Percentiles rank a stretch among this genome's conserved stretches.
phyloP scores from a whole-genome alignment of 2,113 vertebrate genomes.

The Thymallus thymallus region DNA sequence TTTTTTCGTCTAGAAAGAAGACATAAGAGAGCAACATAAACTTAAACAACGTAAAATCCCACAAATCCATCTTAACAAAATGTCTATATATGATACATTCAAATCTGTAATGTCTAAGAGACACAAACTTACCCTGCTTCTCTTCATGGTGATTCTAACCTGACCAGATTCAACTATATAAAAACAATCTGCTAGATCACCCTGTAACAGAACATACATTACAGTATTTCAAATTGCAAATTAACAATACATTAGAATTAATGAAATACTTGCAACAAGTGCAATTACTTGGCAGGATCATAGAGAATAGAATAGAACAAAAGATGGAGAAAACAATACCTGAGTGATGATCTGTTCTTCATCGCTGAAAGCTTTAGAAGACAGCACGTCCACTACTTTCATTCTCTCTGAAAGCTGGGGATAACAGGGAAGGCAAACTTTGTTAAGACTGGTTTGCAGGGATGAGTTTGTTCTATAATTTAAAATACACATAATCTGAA shows the following conservation, averaged over 20 bases:
- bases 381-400: slow-evolving; percentile 97
- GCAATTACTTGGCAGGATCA: no score
- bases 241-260: not conserved
- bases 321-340: slow-evolving; percentile 64
- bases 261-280: not conserved
- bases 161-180: slow-evolving; percentile 98
- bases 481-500: not conserved
- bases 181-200: slow-evolving; percentile 93
- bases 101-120: no score
- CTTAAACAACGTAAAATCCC: not conserved
- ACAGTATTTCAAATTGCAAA: not conserved
- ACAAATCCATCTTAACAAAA: no score
- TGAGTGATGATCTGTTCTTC: slow-evolving; percentile 98
- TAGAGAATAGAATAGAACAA: no score
- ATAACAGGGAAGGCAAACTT: slow-evolving; percentile 23
- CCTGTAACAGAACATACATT: slow-evolving; percentile 69
- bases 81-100: no score
- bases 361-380: slow-evolving; percentile 86
- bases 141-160: slow-evolving; percentile 96
- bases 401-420: slow-evolving; percentile 91
- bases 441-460: no score
- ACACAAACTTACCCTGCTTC: slow-evolving; percentile 83
- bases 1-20: slow-evolving; percentile 70
- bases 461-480: not conserved
- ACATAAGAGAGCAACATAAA: slow-evolving; percentile 8